These are phyloP conservation scores for Anas platyrhynchos DNA, from an alignment of 2,113 vertebrate species.

Conservation along the genomic window DNA sequence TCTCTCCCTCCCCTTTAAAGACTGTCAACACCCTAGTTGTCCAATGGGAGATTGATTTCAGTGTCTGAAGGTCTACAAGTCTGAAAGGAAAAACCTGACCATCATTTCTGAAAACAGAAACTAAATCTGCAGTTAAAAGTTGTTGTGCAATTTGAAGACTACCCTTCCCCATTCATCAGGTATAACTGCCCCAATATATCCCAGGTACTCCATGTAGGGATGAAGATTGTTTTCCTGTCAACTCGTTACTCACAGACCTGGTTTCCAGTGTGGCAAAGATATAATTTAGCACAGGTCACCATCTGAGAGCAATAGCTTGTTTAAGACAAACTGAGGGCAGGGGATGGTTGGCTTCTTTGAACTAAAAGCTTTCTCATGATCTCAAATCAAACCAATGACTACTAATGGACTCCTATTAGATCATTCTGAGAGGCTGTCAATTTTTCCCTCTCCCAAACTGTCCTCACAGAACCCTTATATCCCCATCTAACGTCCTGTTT, in stretches of 20 bases:
- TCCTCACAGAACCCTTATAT: not conserved
- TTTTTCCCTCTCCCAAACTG: not conserved
- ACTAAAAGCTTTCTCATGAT: constrained; percentile 41
- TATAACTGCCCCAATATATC: not conserved
- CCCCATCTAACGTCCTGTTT: not conserved
- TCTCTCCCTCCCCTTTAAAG: not conserved
- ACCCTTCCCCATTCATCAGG: not conserved
- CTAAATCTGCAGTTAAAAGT: not conserved
- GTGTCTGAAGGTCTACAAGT: not conserved
- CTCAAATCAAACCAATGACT: constrained; percentile 32
- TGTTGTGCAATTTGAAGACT: not conserved
- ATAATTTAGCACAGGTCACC: constrained; percentile 8
- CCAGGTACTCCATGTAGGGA: not conserved
- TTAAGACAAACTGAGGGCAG: constrained; percentile 10
- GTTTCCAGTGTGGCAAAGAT: not conserved
- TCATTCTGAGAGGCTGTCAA: not conserved
- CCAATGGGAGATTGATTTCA: not conserved
- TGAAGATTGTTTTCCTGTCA: constrained; percentile 18
- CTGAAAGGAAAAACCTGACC: not conserved
- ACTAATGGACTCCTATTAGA: constrained; percentile 9
- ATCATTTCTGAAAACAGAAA: not conserved
- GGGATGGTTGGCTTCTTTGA: not conserved
- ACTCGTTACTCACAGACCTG: not conserved
- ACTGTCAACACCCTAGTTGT: not conserved
- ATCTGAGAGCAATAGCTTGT: constrained; percentile 10